Evolutionary conservation across 2,888 invertebrate species (phyloP), one percentile per base, ranked within the genome.

Genomic region (Ceratothoa steindachneri): DNA sequence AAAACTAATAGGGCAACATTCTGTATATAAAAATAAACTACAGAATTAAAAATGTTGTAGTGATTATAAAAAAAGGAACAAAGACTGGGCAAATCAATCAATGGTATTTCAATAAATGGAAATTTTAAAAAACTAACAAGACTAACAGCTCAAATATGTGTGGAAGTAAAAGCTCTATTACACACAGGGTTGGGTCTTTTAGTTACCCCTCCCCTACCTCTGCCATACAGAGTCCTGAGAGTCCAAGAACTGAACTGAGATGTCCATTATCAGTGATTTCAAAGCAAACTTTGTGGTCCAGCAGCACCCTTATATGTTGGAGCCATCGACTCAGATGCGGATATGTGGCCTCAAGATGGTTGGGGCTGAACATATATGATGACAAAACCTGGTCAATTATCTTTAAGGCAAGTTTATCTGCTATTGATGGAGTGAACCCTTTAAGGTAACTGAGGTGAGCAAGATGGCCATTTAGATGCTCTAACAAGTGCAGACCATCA

Each of bases 311-410:
- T 19, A 70, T 53, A 30, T 70, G 70, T 12, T n/a, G 28, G 22
- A 31, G 22, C 70, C 70, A 70, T 12, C 70, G 60, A 28, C 30
- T 30, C 53, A 70, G 30, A 30, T 70, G 60, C 55, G 22, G 27
- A 30, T 70, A 31, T 22, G 12, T 19, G 22, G 29, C 5, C 2
- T 51, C 4, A 3, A 9, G 22, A 51, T 7, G 1, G 1, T 27
- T 7, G 15, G 15, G 24, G 52, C 9, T 4, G 9, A 28, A 12
- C n/a, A n/a, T n/a, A n/a, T n/a, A n/a, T n/a, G n/a, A n/a, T n/a
- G n/a, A 4, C 12, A 5, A n/a, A 27, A 29, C 24, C 15, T 70
- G 55, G 4, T 29, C 51, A 30, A 70, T 19, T 15, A 64, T 15
- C 5, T 30, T 30, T 30, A 27, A 24, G 27, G 41, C n/a, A 2